Evolutionary conservation across 2,888 invertebrate species (phyloP).

Genomic region (Spodoptera exigua): DNA sequence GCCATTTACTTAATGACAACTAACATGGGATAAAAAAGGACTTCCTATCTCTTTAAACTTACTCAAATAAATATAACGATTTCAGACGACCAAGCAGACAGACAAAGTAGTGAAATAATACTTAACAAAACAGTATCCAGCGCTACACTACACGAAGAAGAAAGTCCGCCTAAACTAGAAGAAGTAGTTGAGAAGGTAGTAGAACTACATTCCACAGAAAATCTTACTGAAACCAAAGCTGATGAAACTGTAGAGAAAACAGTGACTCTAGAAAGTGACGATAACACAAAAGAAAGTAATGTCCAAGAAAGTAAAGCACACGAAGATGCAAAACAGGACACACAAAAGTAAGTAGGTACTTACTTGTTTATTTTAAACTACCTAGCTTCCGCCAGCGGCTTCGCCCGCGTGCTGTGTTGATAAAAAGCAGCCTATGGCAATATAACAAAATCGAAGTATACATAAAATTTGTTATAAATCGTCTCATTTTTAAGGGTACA

Average conservation of each 20-base stretch:
- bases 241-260: conserved; percentile 19
- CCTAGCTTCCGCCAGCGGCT: too few relatives aligned
- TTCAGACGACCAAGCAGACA: conserved; percentile 59
- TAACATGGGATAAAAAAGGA: conserved; percentile 16
- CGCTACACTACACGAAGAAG: conserved; percentile 55
- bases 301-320: conserved; percentile 19
- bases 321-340: conserved; percentile 11
- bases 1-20: conserved; percentile 9
- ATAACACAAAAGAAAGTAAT: conserved; percentile 27
- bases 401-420: too few relatives aligned
- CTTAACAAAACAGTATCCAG: conserved; percentile 36
- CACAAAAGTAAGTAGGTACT: conserved; percentile 26
- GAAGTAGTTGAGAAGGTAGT: conserved; percentile 79
- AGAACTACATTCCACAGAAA: conserved; percentile 31
- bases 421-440: too few relatives aligned
- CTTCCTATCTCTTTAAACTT: too few relatives aligned
- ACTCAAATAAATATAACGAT: too few relatives aligned
- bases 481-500: too few relatives aligned
- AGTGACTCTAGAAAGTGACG: conserved; percentile 21
- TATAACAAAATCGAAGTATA: too few relatives aligned
- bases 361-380: too few relatives aligned
- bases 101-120: conserved; percentile 42
- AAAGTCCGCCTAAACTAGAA: conserved; percentile 71
- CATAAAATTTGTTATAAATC: too few relatives aligned
- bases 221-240: conserved; percentile 62